Percentiles rank a stretch among this genome's conserved stretches.
Evolutionary conservation across 2,113 vertebrate genomes (phyloP).

Genomic region (Coregonus clupeaformis): DNA sequence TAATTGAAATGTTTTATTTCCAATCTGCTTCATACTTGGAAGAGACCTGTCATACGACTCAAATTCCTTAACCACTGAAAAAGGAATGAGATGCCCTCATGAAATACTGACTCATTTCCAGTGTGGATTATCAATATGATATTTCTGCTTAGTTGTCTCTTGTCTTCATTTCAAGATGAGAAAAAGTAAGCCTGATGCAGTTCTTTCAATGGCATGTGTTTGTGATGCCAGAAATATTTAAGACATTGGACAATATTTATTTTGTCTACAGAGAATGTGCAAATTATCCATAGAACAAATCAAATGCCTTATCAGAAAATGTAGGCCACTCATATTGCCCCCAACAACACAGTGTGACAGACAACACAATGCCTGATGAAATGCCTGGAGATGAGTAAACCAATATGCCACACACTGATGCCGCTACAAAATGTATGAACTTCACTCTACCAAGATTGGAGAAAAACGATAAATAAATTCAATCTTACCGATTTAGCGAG

Average conservation of each 20-base stretch:
- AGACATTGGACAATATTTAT: too few species aligned
- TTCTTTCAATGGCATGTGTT: too few species aligned
- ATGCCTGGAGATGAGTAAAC: neutral
- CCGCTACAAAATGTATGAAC: too few species aligned
- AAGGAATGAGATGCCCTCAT: neutral
- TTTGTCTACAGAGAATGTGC: too few species aligned
- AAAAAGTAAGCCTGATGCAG: neutral
- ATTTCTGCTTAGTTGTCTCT: neutral
- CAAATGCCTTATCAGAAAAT: neutral
- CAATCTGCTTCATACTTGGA: neutral
- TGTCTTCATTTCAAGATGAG: neutral
- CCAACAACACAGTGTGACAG: neutral
- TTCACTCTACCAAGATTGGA: neutral
- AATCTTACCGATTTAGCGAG: conserved; percentile 46
- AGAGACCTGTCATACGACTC: neutral
- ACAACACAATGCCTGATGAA: neutral
- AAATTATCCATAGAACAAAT: too few species aligned
- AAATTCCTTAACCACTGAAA: conserved; percentile 6
- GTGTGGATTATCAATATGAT: conserved; percentile 5
- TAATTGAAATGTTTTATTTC: neutral
- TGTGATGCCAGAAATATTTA: too few species aligned
- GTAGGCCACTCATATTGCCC: neutral
- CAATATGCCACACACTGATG: neutral
- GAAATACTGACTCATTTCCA: conserved; percentile 11
- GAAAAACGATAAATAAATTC: neutral